Conservation (phyloP, 2,888 invertebrate genomes). For the Petrolisthes manimaculis region DNA sequence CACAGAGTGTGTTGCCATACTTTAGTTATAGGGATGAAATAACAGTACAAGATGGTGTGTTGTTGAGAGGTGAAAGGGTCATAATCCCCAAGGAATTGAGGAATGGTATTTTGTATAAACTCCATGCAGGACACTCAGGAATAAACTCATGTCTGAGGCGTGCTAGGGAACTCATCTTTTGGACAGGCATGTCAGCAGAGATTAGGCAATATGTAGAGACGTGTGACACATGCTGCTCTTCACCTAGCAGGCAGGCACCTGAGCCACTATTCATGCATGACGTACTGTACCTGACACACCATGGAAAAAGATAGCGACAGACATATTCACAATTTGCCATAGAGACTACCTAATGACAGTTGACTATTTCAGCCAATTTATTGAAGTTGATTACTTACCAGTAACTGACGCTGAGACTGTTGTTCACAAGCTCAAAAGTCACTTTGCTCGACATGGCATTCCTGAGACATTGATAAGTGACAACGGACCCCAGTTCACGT, state of each 20-base stretch:
- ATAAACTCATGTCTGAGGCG: slow-evolving; percentile 24
- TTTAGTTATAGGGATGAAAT: slow-evolving; percentile 17
- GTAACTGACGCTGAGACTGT: background rate
- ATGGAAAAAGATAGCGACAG: slow-evolving; percentile 8
- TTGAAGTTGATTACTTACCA: slow-evolving; percentile 20
- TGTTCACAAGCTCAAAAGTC: background rate
- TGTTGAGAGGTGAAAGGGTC: background rate
- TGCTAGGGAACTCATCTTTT: slow-evolving; percentile 9
- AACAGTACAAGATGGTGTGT: too few relatives aligned
- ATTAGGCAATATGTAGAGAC: slow-evolving; percentile 19
- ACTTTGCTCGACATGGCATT: slow-evolving; percentile 18
- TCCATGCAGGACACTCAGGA: slow-evolving; percentile 15
- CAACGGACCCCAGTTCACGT: too few relatives aligned
- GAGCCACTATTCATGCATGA: background rate
- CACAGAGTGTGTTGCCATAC: slow-evolving; percentile 4
- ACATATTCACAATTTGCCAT: background rate
- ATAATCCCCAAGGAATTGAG: slow-evolving; percentile 1
- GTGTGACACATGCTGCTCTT: too few relatives aligned
- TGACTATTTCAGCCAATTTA: slow-evolving; percentile 7
- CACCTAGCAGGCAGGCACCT: too few relatives aligned
- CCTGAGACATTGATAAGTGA: too few relatives aligned
- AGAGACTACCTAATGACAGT: background rate
- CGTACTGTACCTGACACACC: slow-evolving; percentile 1
- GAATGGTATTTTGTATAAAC: background rate
- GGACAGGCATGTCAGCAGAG: slow-evolving; percentile 27